phyloP scores from a whole-genome alignment of 2,888 invertebrate species.

The Apodemia zela region DNA sequence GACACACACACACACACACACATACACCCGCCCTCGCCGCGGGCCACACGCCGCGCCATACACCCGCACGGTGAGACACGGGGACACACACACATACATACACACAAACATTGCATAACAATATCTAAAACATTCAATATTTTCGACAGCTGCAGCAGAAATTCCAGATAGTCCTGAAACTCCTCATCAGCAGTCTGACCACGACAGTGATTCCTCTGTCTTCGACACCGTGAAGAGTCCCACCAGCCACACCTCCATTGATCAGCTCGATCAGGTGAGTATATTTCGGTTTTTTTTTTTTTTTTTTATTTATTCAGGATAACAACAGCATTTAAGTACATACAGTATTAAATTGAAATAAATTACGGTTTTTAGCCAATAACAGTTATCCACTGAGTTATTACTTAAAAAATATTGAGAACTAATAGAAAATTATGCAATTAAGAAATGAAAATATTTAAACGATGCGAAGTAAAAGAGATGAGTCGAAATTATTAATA shows the following conservation, averaged over 20 bases:
- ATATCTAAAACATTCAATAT: constrained; percentile 17
- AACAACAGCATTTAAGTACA: too few species aligned
- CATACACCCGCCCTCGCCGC: constrained; percentile 44
- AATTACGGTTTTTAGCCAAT: too few species aligned
- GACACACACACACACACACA: background rate
- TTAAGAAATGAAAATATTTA: too few species aligned
- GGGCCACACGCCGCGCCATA: constrained; percentile 47
- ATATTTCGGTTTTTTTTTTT: background rate
- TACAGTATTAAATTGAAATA: too few species aligned
- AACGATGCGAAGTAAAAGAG: too few species aligned
- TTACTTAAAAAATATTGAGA: too few species aligned
- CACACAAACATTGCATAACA: background rate
- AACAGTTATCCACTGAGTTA: too few species aligned
- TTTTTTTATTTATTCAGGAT: constrained; percentile 29
- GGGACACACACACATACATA: too few species aligned
- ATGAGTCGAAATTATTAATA: too few species aligned
- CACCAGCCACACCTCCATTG: constrained; percentile 69
- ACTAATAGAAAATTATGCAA: too few species aligned
- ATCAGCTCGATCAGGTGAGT: constrained; percentile 67
- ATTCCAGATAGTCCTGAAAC: constrained; percentile 71
- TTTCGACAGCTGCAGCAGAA: constrained; percentile 48
- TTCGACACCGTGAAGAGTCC: constrained; percentile 69
- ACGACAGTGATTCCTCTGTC: constrained; percentile 70
- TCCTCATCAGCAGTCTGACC: constrained; percentile 62
- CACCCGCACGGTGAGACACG: constrained; percentile 47